These are phyloP conservation scores for Laupala kohalensis DNA, from an alignment of 1,140 invertebrate species.

Conservation along the genomic window DNA sequence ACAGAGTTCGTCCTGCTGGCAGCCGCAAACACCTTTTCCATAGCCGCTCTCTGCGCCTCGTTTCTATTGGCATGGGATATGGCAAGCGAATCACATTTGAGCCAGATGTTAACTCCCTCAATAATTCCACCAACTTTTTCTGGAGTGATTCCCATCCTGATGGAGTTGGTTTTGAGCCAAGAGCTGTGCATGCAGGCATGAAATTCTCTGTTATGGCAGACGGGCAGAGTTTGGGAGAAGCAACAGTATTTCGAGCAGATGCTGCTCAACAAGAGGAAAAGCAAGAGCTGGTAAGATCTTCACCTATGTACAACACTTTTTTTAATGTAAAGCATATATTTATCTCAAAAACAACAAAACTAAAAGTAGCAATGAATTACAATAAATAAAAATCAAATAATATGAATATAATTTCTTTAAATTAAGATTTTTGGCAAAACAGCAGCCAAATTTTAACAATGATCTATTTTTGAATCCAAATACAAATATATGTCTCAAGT, in stretches of 20 bases:
- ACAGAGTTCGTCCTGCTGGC: conserved; percentile 50
- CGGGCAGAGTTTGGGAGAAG: conserved; percentile 42
- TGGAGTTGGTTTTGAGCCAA: conserved; percentile 53
- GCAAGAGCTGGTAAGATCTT: conserved; percentile 38
- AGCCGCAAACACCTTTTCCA: conserved; percentile 44
- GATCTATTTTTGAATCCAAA: no score
- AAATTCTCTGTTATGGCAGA: conserved; percentile 44
- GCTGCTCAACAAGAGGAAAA: conserved; percentile 45
- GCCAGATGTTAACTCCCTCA: conserved; percentile 40
- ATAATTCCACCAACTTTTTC: conserved; percentile 52
- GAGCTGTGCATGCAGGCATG: conserved; percentile 48
- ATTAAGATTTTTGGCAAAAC: no score
- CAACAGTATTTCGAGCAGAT: conserved; percentile 46
- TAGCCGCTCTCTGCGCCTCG: conserved; percentile 43
- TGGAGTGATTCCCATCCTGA: conserved; percentile 67
- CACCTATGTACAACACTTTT: no score
- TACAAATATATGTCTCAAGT: no score
- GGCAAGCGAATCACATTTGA: conserved; percentile 62
- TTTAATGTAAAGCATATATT: no score
- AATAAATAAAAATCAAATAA: neutral
- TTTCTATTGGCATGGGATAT: conserved; percentile 60
- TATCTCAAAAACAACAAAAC: neutral
- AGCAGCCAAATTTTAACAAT: no score
- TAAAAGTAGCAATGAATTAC: neutral
- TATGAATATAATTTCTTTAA: no score